These are phyloP conservation scores for Dolichallabes microphthalmus DNA, from an alignment of 2,113 vertebrate species.

Conservation along the genomic window DNA sequence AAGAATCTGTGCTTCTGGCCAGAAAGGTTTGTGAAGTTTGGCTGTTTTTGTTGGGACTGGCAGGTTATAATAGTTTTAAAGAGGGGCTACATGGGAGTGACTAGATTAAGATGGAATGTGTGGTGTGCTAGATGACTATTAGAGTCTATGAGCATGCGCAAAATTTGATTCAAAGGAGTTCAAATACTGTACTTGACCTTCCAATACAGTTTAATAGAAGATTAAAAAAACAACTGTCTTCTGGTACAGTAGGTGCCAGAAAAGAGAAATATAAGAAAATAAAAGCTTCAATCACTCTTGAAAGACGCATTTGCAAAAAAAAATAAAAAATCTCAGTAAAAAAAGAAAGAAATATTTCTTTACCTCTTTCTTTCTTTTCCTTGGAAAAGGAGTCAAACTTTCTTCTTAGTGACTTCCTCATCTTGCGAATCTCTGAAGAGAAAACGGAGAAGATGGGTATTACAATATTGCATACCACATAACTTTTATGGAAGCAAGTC, in stretches of 20 bases:
- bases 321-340: not conserved
- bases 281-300: not conserved
- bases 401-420: conserved; percentile 77
- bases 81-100: conserved; percentile 17
- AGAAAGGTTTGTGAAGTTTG: not conserved
- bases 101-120: conserved; percentile 30
- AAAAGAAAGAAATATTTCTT: conserved; percentile 35
- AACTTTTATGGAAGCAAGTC: not conserved
- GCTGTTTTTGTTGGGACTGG: not conserved
- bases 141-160: not conserved
- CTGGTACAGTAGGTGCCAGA: not conserved
- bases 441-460: not conserved
- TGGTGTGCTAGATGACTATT: not conserved
- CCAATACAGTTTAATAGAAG: not conserved
- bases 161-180: conserved; percentile 4
- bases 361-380: conserved; percentile 81
- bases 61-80: conserved; percentile 12
- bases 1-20: not conserved
- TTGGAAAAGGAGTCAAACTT: conserved; percentile 84
- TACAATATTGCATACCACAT: not conserved
- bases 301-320: not conserved
- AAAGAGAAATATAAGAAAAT: not conserved
- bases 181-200: not conserved
- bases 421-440: conserved; percentile 71
- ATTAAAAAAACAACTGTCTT: conserved; percentile 5